These are phyloP conservation scores for Pitangus sulphuratus DNA, from an alignment of 2,797 vertebrate species.

Conservation along the genomic window DNA sequence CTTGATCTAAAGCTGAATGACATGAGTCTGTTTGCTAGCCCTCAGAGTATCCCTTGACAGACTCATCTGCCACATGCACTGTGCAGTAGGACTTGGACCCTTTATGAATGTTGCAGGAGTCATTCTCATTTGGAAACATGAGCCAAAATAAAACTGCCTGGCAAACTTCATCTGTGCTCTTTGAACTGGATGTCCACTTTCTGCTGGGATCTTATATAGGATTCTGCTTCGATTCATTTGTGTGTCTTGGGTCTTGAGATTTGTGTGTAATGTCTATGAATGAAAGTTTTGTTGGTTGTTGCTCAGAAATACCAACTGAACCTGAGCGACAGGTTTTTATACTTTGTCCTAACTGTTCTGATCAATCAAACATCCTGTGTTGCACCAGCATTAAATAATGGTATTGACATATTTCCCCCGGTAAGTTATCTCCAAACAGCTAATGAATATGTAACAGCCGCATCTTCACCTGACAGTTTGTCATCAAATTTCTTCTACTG, in stretches of 20 bases:
- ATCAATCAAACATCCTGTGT: background rate
- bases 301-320: background rate
- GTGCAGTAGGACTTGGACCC: background rate
- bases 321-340: background rate
- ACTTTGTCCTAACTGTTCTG: background rate
- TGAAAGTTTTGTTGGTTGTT: background rate
- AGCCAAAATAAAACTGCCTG: background rate
- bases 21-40: background rate
- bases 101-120: background rate
- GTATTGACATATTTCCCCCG: background rate
- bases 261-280: background rate
- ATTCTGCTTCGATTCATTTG: background rate
- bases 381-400: background rate
- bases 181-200: background rate
- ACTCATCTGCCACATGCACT: background rate
- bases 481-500: background rate
- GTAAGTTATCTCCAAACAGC: background rate
- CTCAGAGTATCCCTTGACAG: background rate
- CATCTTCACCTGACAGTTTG: background rate
- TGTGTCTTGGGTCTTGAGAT: background rate
- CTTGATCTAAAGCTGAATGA: background rate
- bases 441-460: background rate
- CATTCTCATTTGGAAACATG: background rate
- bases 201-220: background rate
- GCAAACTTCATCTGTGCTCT: background rate